Evolutionary conservation across 2,797 vertebrate genomes (phyloP).

Genomic region (Pogonophryne albipinna): DNA sequence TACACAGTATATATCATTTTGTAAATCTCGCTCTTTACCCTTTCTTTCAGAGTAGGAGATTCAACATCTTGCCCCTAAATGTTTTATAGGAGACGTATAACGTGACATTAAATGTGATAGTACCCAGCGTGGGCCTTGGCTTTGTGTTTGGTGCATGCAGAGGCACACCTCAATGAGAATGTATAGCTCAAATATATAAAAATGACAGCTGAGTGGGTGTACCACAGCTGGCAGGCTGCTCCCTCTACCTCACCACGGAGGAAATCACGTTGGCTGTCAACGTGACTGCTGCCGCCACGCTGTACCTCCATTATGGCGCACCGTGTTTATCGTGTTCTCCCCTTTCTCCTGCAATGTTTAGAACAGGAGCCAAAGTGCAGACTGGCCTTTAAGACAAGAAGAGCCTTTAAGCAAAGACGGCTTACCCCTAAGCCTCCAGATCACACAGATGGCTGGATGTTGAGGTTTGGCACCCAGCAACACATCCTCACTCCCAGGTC

Average conservation of each 20-base stretch:
- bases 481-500: no score
- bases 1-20: no score
- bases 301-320: constrained; percentile 24
- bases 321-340: constrained; percentile 11
- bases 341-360: constrained; percentile 21
- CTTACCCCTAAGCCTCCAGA: constrained; percentile 41
- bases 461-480: constrained; percentile 36
- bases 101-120: background rate
- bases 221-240: constrained; percentile 49
- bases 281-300: constrained; percentile 32
- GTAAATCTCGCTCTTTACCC: no score
- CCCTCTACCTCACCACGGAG: constrained; percentile 16
- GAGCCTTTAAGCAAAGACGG: constrained; percentile 45
- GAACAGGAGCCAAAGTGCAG: constrained; percentile 20
- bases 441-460: constrained; percentile 23
- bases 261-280: constrained; percentile 53
- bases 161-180: constrained; percentile 14
- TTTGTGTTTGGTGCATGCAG: constrained; percentile 4
- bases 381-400: constrained; percentile 18
- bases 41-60: no score
- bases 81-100: background rate
- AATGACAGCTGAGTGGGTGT: constrained; percentile 28
- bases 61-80: background rate
- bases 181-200: constrained; percentile 29
- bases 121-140: background rate